Conservation (phyloP, 30 jellyfish, hydroid and myxozoan genomes). For the Aurelia sp. region DNA sequence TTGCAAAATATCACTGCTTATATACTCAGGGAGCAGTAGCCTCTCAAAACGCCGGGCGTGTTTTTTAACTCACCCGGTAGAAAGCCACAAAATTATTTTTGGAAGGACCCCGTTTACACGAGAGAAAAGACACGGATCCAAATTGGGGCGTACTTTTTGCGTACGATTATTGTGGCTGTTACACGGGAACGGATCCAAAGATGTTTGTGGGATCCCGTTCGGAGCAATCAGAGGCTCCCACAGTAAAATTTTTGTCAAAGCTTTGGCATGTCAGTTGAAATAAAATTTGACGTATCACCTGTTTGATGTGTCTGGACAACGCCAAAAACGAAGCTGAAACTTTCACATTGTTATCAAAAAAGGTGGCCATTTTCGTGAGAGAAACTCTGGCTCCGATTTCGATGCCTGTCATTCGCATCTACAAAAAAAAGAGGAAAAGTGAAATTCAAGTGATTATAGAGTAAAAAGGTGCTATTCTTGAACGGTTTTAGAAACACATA, state of each 20-base stretch:
- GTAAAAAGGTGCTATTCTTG: neutral
- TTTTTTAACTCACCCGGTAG: too few species aligned
- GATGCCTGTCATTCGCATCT: neutral
- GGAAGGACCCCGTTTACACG: too few species aligned
- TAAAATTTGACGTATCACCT: constrained; percentile 4
- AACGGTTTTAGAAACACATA: neutral
- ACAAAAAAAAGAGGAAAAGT: neutral
- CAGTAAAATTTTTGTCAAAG: neutral
- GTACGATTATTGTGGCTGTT: too few species aligned
- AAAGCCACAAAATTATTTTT: too few species aligned
- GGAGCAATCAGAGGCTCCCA: neutral
- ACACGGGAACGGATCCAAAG: too few species aligned
- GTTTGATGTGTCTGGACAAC: constrained; percentile 27
- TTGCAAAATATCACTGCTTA: too few species aligned
- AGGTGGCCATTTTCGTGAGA: constrained; percentile 14
- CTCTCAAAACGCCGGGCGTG: too few species aligned
- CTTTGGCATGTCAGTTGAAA: neutral
- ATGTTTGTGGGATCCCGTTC: too few species aligned
- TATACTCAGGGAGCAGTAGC: too few species aligned
- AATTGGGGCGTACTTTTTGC: too few species aligned
- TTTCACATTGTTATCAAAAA: neutral
- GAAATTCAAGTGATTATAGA: neutral
- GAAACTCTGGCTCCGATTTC: constrained; percentile 54
- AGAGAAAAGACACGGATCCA: too few species aligned
- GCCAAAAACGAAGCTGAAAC: constrained; percentile 11